Evolutionary conservation across 2,888 invertebrate genomes (phyloP).

Genomic region (Quadriops clusia): DNA sequence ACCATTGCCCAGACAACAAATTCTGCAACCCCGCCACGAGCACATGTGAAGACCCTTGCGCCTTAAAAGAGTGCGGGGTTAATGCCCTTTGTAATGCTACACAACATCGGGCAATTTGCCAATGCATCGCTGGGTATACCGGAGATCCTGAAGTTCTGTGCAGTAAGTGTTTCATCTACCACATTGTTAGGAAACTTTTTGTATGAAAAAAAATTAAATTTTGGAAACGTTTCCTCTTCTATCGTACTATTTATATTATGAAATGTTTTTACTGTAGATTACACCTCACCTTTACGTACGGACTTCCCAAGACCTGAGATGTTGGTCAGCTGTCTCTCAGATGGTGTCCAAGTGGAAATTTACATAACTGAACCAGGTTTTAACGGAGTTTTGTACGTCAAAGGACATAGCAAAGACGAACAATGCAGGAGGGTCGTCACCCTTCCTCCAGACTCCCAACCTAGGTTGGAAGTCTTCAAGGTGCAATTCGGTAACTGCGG

Average conservation of each 20-base stretch:
- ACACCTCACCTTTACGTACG: conserved; percentile 40
- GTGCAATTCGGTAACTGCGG: conserved; percentile 88
- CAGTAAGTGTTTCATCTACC: conserved; percentile 40
- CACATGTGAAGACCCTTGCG: conserved; percentile 72
- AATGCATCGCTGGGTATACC: conserved; percentile 62
- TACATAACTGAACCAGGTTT: conserved; percentile 65
- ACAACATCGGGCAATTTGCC: conserved; percentile 65
- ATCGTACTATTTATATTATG: neutral
- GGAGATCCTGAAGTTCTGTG: conserved; percentile 68
- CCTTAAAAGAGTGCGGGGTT: conserved; percentile 58
- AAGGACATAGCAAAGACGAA: conserved; percentile 89
- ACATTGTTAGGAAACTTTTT: neutral
- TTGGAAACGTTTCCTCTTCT: conserved; percentile 9
- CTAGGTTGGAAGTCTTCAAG: conserved; percentile 52
- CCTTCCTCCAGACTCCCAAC: conserved; percentile 52
- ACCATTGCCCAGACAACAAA: conserved; percentile 64
- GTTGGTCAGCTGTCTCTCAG: conserved; percentile 80
- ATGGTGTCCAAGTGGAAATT: conserved; percentile 80
- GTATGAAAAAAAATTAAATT: no score
- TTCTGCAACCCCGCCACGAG: conserved; percentile 59
- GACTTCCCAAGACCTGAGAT: conserved; percentile 79
- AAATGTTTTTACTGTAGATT: conserved; percentile 1
- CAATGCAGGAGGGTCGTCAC: conserved; percentile 74
- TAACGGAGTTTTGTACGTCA: conserved; percentile 84
- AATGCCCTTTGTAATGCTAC: conserved; percentile 68